A percentile compares a stretch with the other conserved stretches of the same genome.
Conservation (phyloP, 2,888 invertebrate genomes). For the Caenorhabditis sinica region DNA sequence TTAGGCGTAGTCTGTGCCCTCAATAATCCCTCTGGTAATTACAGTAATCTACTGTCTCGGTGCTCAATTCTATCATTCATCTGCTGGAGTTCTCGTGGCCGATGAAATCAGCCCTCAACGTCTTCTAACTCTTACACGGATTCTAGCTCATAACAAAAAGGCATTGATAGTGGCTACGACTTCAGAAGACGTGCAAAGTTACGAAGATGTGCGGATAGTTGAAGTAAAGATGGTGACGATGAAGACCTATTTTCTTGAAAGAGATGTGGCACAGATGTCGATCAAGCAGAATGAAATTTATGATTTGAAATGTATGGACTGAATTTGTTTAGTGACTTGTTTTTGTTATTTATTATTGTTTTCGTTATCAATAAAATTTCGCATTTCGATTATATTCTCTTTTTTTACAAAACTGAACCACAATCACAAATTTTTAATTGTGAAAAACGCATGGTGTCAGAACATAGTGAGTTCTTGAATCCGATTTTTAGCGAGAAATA, state of each 20-base stretch:
- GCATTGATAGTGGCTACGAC: constrained; percentile 48
- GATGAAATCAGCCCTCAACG: constrained; percentile 40
- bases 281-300: constrained; percentile 50
- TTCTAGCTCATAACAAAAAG: constrained; percentile 61
- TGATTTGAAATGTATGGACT: constrained; percentile 16
- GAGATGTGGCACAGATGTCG: constrained; percentile 53
- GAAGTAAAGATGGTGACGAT: constrained; percentile 53
- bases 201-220: constrained; percentile 26
- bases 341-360: constrained; percentile 3
- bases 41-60: constrained; percentile 65
- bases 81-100: constrained; percentile 58
- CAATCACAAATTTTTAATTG: not conserved
- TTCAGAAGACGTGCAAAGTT: not conserved
- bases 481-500: no score
- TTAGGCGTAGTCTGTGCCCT: not conserved
- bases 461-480: no score
- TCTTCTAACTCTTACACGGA: constrained; percentile 57
- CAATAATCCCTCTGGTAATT: constrained; percentile 4
- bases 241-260: constrained; percentile 60
- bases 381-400: not conserved
- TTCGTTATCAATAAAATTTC: not conserved
- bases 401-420: not conserved
- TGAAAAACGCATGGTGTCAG: no score
- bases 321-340: constrained; percentile 5
- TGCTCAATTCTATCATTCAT: constrained; percentile 56